phyloP scores from a whole-genome alignment of 2,888 invertebrate species.

The Rhyacophila evoluta region DNA sequence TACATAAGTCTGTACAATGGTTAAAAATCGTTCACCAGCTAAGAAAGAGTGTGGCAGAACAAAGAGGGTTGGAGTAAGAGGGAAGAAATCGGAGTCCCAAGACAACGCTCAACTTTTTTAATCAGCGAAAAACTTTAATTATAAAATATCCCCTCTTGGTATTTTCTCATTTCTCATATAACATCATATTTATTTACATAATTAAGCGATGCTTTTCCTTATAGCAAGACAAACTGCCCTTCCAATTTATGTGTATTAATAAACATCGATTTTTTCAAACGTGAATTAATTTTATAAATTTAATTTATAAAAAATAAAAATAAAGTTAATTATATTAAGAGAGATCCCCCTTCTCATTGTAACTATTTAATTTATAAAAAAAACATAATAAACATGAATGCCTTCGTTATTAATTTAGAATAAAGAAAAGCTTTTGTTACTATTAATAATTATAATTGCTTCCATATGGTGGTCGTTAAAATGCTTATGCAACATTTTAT shows the following conservation, averaged over 20 bases:
- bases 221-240: not conserved
- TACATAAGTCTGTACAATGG: not conserved
- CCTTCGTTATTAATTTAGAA: too few relatives aligned
- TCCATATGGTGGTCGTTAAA: too few relatives aligned
- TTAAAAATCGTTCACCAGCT: not conserved
- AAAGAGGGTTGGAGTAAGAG: not conserved
- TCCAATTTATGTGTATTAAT: too few relatives aligned
- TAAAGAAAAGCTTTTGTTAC: too few relatives aligned
- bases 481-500: too few relatives aligned
- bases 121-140: constrained; percentile 50
- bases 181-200: constrained; percentile 37
- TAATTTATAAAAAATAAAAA: not conserved
- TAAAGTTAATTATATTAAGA: not conserved
- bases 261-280: not conserved
- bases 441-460: too few relatives aligned
- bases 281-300: not conserved
- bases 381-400: too few relatives aligned
- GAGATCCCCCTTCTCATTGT: too few relatives aligned
- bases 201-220: constrained; percentile 33
- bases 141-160: constrained; percentile 39
- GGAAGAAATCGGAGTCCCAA: constrained; percentile 13
- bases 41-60: not conserved
- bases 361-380: too few relatives aligned
- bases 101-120: constrained; percentile 41
- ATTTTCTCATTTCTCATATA: not conserved